Evolutionary conservation across 2,113 vertebrate species (phyloP).

Genomic region (Turnix velox): DNA sequence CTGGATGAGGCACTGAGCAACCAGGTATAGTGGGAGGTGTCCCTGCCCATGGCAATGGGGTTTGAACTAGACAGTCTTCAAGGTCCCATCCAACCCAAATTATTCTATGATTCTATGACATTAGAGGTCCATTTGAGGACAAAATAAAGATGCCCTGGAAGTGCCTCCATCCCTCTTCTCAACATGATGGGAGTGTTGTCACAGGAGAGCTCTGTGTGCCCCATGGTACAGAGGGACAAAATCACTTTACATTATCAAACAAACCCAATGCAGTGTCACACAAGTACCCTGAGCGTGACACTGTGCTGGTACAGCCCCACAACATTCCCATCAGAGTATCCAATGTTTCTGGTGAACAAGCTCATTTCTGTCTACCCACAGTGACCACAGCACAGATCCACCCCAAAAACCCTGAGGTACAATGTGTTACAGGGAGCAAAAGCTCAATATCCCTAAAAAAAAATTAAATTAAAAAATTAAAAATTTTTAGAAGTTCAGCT

Average conservation of each 20-base stretch:
- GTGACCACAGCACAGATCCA: neutral
- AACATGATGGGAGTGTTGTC: neutral
- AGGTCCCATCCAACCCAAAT: too few relatives aligned
- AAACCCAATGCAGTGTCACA: neutral
- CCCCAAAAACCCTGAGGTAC: neutral
- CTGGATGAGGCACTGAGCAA: too few relatives aligned
- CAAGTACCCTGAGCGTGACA: neutral
- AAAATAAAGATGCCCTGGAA: neutral
- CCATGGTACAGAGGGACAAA: too few relatives aligned
- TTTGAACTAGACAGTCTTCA: too few relatives aligned
- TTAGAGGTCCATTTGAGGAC: neutral
- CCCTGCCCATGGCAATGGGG: too few relatives aligned
- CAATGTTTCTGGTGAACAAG: neutral
- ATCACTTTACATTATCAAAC: neutral
- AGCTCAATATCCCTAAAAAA: neutral
- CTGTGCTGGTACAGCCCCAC: neutral
- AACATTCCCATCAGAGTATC: neutral
- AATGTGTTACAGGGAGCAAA: neutral
- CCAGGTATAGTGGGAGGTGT: too few relatives aligned
- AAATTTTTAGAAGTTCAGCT: neutral
- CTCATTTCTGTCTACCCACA: neutral
- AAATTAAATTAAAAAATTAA: neutral
- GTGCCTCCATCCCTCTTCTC: neutral
- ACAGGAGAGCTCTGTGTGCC: neutral
- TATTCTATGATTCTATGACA: too few relatives aligned